Conservation (phyloP, 2,113 vertebrate genomes). For the Paedocypris sp. region DNA sequence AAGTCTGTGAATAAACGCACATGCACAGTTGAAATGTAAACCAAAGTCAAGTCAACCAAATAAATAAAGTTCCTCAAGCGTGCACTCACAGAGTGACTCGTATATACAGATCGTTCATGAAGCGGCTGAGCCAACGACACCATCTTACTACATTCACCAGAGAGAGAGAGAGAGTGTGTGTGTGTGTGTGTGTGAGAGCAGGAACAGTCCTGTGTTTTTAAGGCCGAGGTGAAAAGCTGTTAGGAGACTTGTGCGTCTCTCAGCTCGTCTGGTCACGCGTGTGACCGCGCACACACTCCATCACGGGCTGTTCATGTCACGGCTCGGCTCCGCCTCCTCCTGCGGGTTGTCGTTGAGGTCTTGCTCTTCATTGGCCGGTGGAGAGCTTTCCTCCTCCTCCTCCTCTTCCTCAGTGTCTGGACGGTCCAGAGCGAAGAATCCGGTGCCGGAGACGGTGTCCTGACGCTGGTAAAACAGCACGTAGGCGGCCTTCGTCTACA, state of each 20-base stretch:
- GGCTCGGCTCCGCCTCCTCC: constrained; percentile 62
- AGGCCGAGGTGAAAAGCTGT: constrained; percentile 62
- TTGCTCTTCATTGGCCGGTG: too few relatives aligned
- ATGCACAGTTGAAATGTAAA: constrained; percentile 99
- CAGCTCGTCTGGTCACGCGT: too few relatives aligned
- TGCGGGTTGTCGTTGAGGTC: constrained; percentile 63
- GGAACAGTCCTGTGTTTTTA: constrained; percentile 52
- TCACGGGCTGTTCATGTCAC: constrained; percentile 77
- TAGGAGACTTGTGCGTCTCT: too few relatives aligned
- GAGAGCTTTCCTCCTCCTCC: constrained; percentile 78
- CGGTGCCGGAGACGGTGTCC: constrained; percentile 89
- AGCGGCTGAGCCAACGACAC: too few relatives aligned
- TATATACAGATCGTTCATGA: too few relatives aligned
- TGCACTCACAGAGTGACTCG: constrained; percentile 99
- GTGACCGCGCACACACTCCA: too few relatives aligned
- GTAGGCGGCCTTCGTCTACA: constrained; percentile 93
- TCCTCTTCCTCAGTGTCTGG: constrained; percentile 60
- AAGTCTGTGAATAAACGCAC: constrained; percentile 98
- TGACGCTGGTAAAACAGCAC: constrained; percentile 96
- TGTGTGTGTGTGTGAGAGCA: constrained; percentile 8
- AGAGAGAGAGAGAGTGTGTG: background rate
- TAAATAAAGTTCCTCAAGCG: constrained; percentile 99
- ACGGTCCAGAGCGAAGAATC: constrained; percentile 88
- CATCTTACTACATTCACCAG: too few relatives aligned
- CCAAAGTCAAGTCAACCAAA: constrained; percentile 96